Base-by-base conservation (phyloP, 1,140 invertebrate species). In the Samia ricini region DNA sequence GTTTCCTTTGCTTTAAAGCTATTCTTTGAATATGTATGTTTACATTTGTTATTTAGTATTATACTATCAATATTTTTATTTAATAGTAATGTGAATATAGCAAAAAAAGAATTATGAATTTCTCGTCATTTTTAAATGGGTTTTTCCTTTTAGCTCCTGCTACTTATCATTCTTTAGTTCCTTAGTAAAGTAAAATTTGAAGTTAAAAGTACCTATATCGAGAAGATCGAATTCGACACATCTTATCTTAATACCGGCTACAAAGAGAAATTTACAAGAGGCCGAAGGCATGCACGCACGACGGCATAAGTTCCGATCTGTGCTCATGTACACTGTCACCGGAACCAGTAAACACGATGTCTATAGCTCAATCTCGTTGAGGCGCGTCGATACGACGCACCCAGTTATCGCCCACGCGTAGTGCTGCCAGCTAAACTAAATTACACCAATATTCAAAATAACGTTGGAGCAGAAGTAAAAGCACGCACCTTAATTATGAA, bases 231-330 rank as follows among this genome's bases (percentile, higher is more conserved):
- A 52, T 20, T 52, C 4, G 19, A 52, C 7, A 52, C 22, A 18
- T 21, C 19, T 52, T 51, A 51, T 51, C 49, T 51, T 51, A 51
- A 52, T 52, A 52, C 50, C 15, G 50, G 50, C 50, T 4, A 52
- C 50, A 52, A 52, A 23, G 6, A 19, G 50, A 20, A 23, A 52
- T 52, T 52, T 52, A 52, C 21, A 52, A 21, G 19, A 19, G 50
- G 10, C 50, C 50, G n/a, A n/a, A n/a, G n/a, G 19, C 22, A 52
- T 6, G 22, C 50, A 52, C 18, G 15, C 19, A 21, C 19, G 50
- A 23, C 50, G 50, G 20, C 50, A 52, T 52, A 52, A 52, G 50
- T 52, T 52, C 50, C 50, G 50, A 42, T 42, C 50, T 21, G 50
- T 52, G 50, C 50, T 20, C 50, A 6, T 52, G 50, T 52, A 21